Evolutionary conservation across 2,113 vertebrate species (phyloP), one percentile per base, ranked within the genome.

Genomic region (Lontra canadensis): DNA sequence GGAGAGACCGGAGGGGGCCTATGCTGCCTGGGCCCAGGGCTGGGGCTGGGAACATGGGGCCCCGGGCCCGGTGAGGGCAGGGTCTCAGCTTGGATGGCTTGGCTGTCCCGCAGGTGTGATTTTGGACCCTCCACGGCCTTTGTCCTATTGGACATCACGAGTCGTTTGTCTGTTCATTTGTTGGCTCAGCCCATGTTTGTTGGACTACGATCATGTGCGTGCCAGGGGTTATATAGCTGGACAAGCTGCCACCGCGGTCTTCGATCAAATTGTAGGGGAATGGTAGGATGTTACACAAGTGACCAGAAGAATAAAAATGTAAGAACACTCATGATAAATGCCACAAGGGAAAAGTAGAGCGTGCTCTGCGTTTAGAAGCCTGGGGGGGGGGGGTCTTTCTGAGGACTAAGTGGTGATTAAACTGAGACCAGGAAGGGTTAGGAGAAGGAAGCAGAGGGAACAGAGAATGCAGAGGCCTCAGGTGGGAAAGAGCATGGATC

Each of bases 171-270:
- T 12, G 1, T 81, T 57, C 2, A 1, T 55, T 39, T 44, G n/a
- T 17, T 23, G 71, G 47, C 26, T 59, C 20, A 34, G 31, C 20
- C 42, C 34, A 25, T 89, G 59, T 14, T 83, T 29, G 2, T 5
- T 18, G 20, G 36, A 36, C 52, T 49, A 88, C 7, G 17, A 8
- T 81, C 6, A 7, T 81, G 29, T 0, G 18, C 73, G 49, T 7
- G 8, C 36, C 0, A 1, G 81, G 12, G 83, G n/a, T 55, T 79
- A 4, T 23, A 2, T 17, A 44, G 21, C 14, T 31, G 26, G 52
- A 31, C n/a, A 36, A 17, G 36, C 25, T 34, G 65, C 88, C 0
- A 0, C 47, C 20, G n/a, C 0, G 1, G n/a, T 6, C 67, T 89
- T 17, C 1, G 23, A 20, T 69, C 52, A 52, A 29, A 61, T 47